phyloP scores from a whole-genome alignment of 2,888 invertebrate species.

The Muschampia plurimacula region DNA sequence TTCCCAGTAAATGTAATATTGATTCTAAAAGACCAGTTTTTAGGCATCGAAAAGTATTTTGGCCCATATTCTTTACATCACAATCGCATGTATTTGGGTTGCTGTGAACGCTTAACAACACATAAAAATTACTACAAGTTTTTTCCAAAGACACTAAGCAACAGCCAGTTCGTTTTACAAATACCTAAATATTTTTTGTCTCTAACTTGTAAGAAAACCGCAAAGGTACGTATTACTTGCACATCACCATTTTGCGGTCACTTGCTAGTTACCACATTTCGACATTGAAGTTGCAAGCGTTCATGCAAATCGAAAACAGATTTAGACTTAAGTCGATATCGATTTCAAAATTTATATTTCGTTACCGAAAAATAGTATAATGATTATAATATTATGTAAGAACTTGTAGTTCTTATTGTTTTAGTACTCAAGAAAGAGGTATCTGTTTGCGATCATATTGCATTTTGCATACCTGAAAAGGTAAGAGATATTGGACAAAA shows the following conservation, averaged over 20 bases:
- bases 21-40: no score
- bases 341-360: background rate
- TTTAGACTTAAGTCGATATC: background rate
- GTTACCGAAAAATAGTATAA: background rate
- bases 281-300: constrained; percentile 18
- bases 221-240: background rate
- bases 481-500: no score
- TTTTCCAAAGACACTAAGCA: background rate
- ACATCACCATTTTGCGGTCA: constrained; percentile 1
- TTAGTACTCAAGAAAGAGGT: no score
- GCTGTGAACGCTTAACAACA: no score
- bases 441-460: no score
- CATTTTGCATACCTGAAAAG: no score
- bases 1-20: no score
- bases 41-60: no score
- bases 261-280: constrained; percentile 18
- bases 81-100: no score
- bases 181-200: background rate
- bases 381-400: no score
- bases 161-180: background rate
- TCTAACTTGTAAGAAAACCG: background rate
- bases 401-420: no score
- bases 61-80: no score
- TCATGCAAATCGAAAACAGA: background rate
- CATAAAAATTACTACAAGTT: background rate